These are phyloP conservation scores for Mesembrinibis cayennensis DNA, from an alignment of 2,113 vertebrate species.

Conservation along the genomic window DNA sequence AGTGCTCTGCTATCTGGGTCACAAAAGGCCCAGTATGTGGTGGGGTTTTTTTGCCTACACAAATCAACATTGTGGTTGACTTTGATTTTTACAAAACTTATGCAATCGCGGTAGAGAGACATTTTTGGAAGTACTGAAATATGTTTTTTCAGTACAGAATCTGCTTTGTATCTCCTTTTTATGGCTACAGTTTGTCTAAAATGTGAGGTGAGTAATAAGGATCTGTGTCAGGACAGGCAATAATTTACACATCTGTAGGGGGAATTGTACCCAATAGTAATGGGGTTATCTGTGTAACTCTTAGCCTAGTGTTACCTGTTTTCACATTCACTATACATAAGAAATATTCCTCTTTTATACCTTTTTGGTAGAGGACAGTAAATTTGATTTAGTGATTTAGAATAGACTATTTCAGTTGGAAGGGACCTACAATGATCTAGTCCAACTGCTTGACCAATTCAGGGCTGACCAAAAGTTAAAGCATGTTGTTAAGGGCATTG, in stretches of 20 bases:
- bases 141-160: background rate
- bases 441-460: background rate
- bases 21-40: background rate
- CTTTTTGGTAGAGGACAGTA: background rate
- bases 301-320: background rate
- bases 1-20: background rate
- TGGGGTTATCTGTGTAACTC: background rate
- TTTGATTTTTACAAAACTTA: background rate
- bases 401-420: background rate
- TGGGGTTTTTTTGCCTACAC: accelerated
- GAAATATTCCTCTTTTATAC: background rate
- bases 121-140: accelerated
- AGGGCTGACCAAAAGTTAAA: background rate
- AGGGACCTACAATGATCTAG: background rate
- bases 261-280: background rate
- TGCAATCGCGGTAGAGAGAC: background rate
- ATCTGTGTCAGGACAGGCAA: background rate
- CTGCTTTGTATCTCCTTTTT: background rate
- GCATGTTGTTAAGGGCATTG: background rate
- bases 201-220: background rate
- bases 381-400: background rate
- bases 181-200: background rate
- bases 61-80: background rate
- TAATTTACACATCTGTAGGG: background rate
- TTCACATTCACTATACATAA: background rate